Evolutionary conservation across 1,140 invertebrate species (phyloP).

Genomic region (Formica exsecta): DNA sequence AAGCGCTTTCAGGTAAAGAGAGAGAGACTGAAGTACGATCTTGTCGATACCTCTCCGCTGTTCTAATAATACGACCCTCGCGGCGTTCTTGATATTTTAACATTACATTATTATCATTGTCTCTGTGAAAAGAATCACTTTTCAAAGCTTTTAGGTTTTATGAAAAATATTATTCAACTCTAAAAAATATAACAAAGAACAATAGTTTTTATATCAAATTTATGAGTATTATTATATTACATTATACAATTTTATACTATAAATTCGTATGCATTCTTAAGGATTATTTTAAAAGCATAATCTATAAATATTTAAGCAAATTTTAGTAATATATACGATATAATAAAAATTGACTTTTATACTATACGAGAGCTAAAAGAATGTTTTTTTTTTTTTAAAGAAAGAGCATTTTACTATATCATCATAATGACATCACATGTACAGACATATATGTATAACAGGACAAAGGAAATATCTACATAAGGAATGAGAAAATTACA

Average conservation of each 20-base stretch:
- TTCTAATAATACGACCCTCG: background rate
- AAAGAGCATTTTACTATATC: background rate
- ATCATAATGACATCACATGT: background rate
- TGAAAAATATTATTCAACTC: background rate
- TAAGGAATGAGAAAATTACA: slow-evolving; percentile 12
- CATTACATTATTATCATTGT: background rate
- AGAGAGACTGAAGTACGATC: background rate
- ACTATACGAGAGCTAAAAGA: background rate
- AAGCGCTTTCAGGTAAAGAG: background rate
- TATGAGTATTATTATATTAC: background rate
- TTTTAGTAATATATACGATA: background rate
- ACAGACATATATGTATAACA: background rate
- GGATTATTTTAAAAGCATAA: background rate
- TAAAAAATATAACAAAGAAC: background rate
- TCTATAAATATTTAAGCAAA: slow-evolving; percentile 14
- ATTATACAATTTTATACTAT: background rate
- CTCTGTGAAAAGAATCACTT: background rate
- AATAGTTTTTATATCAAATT: background rate
- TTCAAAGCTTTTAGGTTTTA: background rate
- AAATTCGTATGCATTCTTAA: background rate
- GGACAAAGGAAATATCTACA: background rate
- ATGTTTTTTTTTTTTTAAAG: slow-evolving; percentile 14
- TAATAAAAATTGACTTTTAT: background rate
- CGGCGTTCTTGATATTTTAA: background rate
- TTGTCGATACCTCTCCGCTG: background rate